Base-by-base conservation (phyloP, 2,113 vertebrate genomes). In the Bombycilla garrulus region DNA sequence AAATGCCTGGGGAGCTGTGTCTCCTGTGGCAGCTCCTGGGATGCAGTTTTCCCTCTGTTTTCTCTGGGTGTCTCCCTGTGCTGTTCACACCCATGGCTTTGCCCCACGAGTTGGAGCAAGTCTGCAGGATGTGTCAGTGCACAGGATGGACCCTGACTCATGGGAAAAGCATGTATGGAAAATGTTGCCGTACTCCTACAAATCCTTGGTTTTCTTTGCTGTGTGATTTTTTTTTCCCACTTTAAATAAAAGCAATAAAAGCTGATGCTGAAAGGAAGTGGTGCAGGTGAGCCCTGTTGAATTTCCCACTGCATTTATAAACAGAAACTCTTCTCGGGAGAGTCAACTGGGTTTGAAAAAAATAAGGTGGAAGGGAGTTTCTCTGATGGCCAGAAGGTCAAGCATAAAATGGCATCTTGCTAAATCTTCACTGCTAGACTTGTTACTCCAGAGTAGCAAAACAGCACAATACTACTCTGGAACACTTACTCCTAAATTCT, bases 61-160 rank as follows among this genome's bases (percentile, higher is more conserved):
- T 81, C 87, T 71, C 81, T 20, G 54, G 40, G 81, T 89, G 76
- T 67, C 78, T 89, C 81, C 44, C 36, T 25, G 40, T 11, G 83
- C 85, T 74, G 54, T 62, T 85, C n/a, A 28, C 93, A 86, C 71
- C 87, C 53, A 56, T 36, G 3, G 85, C 79, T 87, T 61, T 72
- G 72, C 84, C 92, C 90, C 88, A 70, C 95, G 50, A 86, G 93
- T 91, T 13, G 2, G 28, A 45, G 85, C 96, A 95, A 83, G 94
- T 65, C 87, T 86, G 84, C 79, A 71, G 86, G 87, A 93, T 86
- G 85, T 83, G 95, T 90, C 85, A 54, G 79, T 72, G 15, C 53
- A n/a, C 51, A 65, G 81, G 65, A 77, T 57, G 92, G 96, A 89
- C 92, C 96, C 76, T 96, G 95, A 95, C 90, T 95, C 95, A 95